Conservation (phyloP, 2,888 invertebrate species). For the Priocnemis perturbator region DNA sequence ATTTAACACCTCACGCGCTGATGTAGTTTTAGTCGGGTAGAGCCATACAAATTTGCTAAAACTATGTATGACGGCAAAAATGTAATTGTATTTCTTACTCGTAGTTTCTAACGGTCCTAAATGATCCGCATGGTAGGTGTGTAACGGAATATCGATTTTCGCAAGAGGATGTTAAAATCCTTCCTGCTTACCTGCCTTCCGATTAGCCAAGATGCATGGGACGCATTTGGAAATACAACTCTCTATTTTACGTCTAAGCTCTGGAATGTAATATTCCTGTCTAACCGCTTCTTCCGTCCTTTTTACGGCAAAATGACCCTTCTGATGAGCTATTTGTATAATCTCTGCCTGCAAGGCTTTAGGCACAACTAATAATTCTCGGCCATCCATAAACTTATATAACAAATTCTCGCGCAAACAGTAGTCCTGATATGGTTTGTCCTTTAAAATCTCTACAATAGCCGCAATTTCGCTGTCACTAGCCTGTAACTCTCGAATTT, state of each 20-base stretch:
- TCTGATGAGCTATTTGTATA: conserved; percentile 24
- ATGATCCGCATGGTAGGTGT: too few species aligned
- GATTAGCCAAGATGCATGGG: conserved; percentile 19
- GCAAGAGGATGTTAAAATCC: conserved; percentile 23
- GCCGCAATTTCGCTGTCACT: neutral
- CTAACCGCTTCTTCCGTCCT: conserved; percentile 15
- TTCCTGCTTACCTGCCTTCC: conserved; percentile 27
- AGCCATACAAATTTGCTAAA: conserved; percentile 33
- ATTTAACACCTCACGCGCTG: conserved; percentile 28
- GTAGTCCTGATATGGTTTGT: neutral
- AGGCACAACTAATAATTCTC: conserved; percentile 10
- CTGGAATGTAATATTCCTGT: conserved; percentile 27
- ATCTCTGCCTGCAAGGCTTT: conserved; percentile 7
- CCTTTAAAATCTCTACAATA: neutral
- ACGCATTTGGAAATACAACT: conserved; percentile 24
- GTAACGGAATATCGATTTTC: too few species aligned
- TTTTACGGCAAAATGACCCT: conserved; percentile 26
- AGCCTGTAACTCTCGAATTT: neutral
- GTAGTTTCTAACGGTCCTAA: neutral
- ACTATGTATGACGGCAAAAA: conserved; percentile 27
- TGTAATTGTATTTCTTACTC: conserved; percentile 3
- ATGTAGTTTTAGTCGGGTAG: conserved; percentile 35
- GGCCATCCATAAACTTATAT: conserved; percentile 25
- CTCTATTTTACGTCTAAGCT: conserved; percentile 26
- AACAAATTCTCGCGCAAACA: neutral